These are phyloP conservation scores for Formicarius rufipectus DNA, from an alignment of 2,113 vertebrate species.

Conservation along the genomic window DNA sequence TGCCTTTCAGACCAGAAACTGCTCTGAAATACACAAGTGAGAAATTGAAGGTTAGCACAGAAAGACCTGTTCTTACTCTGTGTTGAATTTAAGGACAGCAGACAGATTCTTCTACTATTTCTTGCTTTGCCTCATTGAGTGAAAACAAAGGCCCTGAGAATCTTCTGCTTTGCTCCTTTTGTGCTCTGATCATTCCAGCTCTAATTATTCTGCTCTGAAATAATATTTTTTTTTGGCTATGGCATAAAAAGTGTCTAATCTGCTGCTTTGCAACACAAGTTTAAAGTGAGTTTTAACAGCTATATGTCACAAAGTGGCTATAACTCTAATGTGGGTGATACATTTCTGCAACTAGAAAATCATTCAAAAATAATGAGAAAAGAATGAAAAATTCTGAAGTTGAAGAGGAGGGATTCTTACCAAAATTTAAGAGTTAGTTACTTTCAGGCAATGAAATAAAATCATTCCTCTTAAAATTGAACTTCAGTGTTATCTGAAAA, in stretches of 20 bases:
- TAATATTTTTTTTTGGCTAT: neutral
- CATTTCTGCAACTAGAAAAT: neutral
- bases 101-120: rapidly evolving
- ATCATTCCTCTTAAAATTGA: neutral
- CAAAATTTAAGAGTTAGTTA: neutral
- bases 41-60: neutral
- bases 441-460: neutral
- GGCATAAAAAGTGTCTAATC: neutral
- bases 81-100: neutral
- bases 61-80: neutral
- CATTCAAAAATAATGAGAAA: neutral
- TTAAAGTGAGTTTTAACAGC: neutral
- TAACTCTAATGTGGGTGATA: neutral
- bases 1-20: neutral
- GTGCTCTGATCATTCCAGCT: neutral
- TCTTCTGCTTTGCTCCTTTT: neutral
- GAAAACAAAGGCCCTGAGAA: rapidly evolving
- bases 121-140: neutral
- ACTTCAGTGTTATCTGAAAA: neutral
- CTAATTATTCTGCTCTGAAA: neutral
- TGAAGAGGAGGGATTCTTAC: neutral
- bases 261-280: neutral
- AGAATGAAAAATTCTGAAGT: rapidly evolving
- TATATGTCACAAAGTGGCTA: neutral
- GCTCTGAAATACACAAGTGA: neutral